These are phyloP conservation scores for Oasisia sp. DNA, from an alignment of 2,888 invertebrate genomes.

Conservation along the genomic window DNA sequence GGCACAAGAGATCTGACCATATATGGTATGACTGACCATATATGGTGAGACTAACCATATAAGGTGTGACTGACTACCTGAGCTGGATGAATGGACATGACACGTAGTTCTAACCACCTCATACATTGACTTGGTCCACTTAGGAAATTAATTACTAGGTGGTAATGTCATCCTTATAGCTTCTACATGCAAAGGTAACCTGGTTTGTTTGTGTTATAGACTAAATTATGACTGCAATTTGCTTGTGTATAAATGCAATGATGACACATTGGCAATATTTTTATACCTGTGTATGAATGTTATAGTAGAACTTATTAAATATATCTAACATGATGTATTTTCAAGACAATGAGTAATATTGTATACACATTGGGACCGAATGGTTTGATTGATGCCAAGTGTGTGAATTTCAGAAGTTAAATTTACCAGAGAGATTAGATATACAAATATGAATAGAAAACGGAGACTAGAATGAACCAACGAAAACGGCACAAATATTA, in stretches of 20 bases:
- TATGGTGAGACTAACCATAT: background rate
- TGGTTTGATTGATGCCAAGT: background rate
- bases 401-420: too few species aligned
- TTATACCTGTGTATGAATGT: background rate
- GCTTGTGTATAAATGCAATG: background rate
- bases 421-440: too few species aligned
- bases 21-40: background rate
- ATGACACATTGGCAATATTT: slow-evolving; percentile 17
- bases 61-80: background rate
- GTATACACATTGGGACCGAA: background rate
- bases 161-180: background rate
- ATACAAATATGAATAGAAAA: too few species aligned
- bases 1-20: background rate
- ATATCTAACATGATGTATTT: background rate
- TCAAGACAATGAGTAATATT: background rate
- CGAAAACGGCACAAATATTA: too few species aligned
- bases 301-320: slow-evolving; percentile 6
- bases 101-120: background rate
- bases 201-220: background rate
- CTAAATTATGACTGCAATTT: slow-evolving; percentile 13
- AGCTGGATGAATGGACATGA: background rate
- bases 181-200: background rate
- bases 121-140: background rate
- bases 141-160: background rate
- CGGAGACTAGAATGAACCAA: too few species aligned